Conservation (phyloP, 2,888 invertebrate genomes). For the Oegoconia quadripuncta region DNA sequence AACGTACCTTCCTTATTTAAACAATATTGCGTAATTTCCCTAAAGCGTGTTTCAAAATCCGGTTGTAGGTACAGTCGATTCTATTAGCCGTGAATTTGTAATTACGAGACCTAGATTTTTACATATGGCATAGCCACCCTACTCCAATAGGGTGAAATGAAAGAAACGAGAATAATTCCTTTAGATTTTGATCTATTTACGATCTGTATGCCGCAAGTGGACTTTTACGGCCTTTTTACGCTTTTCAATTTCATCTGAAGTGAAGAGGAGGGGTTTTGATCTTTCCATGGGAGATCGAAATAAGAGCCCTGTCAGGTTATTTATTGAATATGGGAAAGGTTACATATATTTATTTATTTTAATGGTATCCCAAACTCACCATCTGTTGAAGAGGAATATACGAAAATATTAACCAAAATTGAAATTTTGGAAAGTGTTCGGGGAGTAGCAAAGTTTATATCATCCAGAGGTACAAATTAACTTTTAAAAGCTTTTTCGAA, state of each 20-base stretch:
- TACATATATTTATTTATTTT: not conserved
- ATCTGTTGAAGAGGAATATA: too few species aligned
- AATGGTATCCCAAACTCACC: not conserved
- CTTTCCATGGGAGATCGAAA: not conserved
- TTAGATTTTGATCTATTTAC: slow-evolving; percentile 19
- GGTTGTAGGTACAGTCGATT: too few species aligned
- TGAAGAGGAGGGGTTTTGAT: too few species aligned
- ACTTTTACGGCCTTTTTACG: slow-evolving; percentile 19
- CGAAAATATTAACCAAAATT: too few species aligned
- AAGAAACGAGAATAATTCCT: slow-evolving; percentile 14
- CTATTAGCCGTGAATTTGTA: not conserved
- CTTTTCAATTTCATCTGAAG: slow-evolving; percentile 18
- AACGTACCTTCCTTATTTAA: too few species aligned
- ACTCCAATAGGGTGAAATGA: slow-evolving; percentile 6
- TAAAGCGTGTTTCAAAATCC: too few species aligned
- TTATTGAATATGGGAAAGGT: slow-evolving; percentile 9
- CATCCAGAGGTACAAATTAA: too few species aligned
- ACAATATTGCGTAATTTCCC: too few species aligned
- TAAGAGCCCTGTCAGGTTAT: slow-evolving; percentile 10
- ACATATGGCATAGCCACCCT: not conserved
- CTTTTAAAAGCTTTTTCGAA: too few species aligned
- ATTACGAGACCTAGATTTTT: not conserved
- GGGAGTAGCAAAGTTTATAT: too few species aligned
- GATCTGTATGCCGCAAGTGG: slow-evolving; percentile 11
- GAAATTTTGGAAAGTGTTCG: too few species aligned